Evolutionary conservation across 1,140 invertebrate species (phyloP), one percentile per base, ranked within the genome.

Genomic region (Trachelipus rathkii): DNA sequence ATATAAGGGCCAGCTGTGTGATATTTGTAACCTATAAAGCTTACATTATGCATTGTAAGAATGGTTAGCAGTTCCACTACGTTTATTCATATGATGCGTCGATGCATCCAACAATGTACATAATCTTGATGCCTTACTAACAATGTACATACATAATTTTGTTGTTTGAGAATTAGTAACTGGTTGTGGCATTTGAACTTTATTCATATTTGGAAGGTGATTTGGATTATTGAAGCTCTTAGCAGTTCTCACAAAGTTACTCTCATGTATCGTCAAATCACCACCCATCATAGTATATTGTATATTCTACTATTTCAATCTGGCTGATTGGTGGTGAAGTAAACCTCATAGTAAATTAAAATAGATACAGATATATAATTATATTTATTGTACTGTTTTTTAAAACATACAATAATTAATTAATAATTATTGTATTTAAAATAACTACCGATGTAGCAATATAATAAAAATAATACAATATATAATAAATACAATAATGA

Each of bases 281-380:
- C 73, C 46, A 15, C 72, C 67, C 78, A 81, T 75, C 45, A 71
- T 66, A 9, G 46, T 60, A 11, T n/a, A 79, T 45, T 10, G 80
- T 81, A n/a, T n/a, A n/a, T 24, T 77, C 75, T 10, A 68, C 21
- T 46, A 81, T 72, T 50, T 81, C 80, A n/a, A 66, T 79, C 80
- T 24, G 71, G 10, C 24, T n/a, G n/a, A 73, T 73, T 10, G 80
- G 80, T 69, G 78, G 78, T 79, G 46, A 81, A 81, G 43, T 79
- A n/a, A n/a, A n/a, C n/a, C n/a, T n/a, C n/a, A n/a, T n/a, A n/a
- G n/a, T n/a, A n/a, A n/a, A n/a, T n/a, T n/a, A n/a, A n/a, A n/a
- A n/a, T n/a, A n/a, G n/a, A n/a, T n/a, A n/a, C n/a, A n/a, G n/a
- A n/a, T n/a, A n/a, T n/a, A n/a, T n/a, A n/a, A n/a, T n/a, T n/a